Evolutionary conservation across 2,888 invertebrate genomes (phyloP), one percentile per base, ranked within the genome.

Genomic region (Tetragonisca angustula): DNA sequence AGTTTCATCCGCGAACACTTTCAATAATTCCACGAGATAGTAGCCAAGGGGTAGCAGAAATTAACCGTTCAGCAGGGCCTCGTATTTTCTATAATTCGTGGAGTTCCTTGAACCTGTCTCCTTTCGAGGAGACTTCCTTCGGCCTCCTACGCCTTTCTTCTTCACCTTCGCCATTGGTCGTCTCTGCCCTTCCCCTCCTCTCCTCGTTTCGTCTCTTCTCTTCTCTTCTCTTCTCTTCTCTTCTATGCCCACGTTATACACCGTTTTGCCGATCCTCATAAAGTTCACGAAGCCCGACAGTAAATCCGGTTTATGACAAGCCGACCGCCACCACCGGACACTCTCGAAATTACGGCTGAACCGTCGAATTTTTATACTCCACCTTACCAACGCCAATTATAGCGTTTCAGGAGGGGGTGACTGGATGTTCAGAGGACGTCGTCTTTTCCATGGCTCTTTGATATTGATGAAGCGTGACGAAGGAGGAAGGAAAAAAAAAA

Each of bases 221-320:
- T 32, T 32, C 56, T 11, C 19, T 3, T 32, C 32, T 36, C 36
- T 36, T 5, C 36, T 36, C 56, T 21, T 61, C 82, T 54, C 78
- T 36, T 61, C 64, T 82, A 77, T 83, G 84, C 85, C 83, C 88
- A 86, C 89, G 82, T 81, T 84, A 83, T 89, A 86, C 84, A 86
- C 75, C 79, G 82, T 89, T 89, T 84, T 81, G 86, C 89, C 90
- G 92, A 91, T 93, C 92, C 93, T 90, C 93, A 89, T 93, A 93
- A 93, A 93, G 89, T 91, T 91, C 87, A 92, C 88, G 86, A 90
- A 91, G 90, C 87, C 88, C 87, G 91, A 89, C 90, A 89, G 91
- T 93, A 92, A 92, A 93, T 92, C 90, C 91, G 90, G 88, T 91
- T 91, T 90, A 90, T 91, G 93, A 93, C 91, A 92, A 91, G 90